A percentile compares a stretch with the other conserved stretches of the same genome.
Conservation (phyloP, 2,888 invertebrate species). For the Smittia sp. region DNA sequence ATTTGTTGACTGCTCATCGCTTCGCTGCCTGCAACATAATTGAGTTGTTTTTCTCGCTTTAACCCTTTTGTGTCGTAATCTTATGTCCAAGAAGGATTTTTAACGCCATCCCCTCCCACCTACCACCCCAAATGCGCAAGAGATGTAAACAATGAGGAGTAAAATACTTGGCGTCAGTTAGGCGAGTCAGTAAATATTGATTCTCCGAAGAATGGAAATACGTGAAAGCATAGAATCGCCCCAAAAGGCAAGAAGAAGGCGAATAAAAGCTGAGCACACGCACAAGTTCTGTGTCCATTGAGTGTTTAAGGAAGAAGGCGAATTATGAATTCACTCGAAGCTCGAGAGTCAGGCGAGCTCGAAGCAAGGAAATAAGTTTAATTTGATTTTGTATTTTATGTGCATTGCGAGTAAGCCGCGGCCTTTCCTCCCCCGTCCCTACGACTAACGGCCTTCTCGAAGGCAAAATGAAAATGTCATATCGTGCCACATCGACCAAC, state of each 20-base stretch:
- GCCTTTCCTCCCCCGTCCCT: not conserved
- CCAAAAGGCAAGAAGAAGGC: not conserved
- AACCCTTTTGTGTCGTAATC: conserved; percentile 12
- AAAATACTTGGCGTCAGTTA: conserved; percentile 41
- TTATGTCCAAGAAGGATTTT: not conserved
- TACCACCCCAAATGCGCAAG: conserved; percentile 6
- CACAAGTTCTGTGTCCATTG: not conserved
- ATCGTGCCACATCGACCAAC: not conserved
- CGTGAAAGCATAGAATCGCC: conserved; percentile 23
- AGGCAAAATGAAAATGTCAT: conserved; percentile 12
- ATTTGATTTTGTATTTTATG: not conserved
- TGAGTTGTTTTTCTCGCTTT: conserved; percentile 6
- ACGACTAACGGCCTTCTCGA: not conserved
- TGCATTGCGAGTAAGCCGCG: not conserved
- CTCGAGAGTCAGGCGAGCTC: not conserved
- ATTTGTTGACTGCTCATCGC: not conserved
- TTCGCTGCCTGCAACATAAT: not conserved
- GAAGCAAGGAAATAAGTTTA: conserved; percentile 16
- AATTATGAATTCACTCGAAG: not conserved
- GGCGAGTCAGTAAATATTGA: conserved; percentile 42
- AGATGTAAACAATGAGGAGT: conserved; percentile 38
- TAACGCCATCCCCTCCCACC: not conserved
- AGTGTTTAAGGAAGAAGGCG: not conserved
- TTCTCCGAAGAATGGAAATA: conserved; percentile 39
- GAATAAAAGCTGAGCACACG: not conserved